Conservation (phyloP, 2,113 vertebrate genomes). For the Hepsetus odoe region DNA sequence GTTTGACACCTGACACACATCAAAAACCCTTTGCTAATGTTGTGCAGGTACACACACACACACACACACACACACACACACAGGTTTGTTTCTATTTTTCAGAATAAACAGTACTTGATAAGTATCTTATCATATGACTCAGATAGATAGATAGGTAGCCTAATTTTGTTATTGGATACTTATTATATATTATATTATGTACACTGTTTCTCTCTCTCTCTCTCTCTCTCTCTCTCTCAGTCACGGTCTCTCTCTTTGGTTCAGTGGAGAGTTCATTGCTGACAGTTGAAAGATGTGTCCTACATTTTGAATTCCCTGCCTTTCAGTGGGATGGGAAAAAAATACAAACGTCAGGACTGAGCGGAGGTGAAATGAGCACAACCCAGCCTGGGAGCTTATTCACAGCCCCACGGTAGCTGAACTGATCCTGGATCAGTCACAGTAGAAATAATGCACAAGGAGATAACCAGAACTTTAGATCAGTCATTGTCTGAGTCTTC, state of each 20-base stretch:
- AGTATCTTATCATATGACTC: too few relatives aligned
- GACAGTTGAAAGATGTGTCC: slow-evolving; percentile 19
- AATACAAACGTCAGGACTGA: slow-evolving; percentile 4
- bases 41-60: slow-evolving; percentile 7
- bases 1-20: slow-evolving; percentile 66
- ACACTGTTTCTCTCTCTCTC: not conserved
- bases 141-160: too few relatives aligned
- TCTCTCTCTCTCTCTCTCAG: not conserved
- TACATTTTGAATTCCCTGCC: slow-evolving; percentile 12
- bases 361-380: not conserved
- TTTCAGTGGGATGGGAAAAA: slow-evolving; percentile 16
- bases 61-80: slow-evolving; percentile 30
- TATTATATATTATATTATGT: too few relatives aligned
- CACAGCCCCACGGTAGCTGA: not conserved
- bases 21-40: slow-evolving; percentile 27
- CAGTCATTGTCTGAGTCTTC: too few relatives aligned
- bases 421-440: not conserved
- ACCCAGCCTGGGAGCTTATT: not conserved
- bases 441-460: not conserved
- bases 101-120: too few relatives aligned
- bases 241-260: not conserved
- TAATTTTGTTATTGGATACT: too few relatives aligned
- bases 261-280: not conserved
- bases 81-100: not conserved
- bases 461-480: not conserved